Conservation (phyloP, 2,797 vertebrate species). For the Sphenodon punctatus region DNA sequence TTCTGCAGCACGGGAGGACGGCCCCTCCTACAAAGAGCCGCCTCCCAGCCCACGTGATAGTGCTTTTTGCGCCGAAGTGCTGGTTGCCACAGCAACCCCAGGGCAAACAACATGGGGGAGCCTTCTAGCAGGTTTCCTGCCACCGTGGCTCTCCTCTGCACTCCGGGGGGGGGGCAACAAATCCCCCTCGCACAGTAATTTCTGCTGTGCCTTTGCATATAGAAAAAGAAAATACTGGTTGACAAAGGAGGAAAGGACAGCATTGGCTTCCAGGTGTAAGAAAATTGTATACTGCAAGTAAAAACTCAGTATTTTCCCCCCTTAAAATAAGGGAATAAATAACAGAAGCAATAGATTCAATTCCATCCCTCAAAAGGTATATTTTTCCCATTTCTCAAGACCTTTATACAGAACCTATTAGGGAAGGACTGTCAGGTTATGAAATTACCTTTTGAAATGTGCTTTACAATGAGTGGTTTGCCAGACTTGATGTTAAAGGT, state of each 20-base stretch:
- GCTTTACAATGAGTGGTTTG: background rate
- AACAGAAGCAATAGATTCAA: background rate
- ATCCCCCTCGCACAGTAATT: no score
- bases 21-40: no score
- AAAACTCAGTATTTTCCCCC: background rate
- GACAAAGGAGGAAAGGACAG: background rate
- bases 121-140: no score
- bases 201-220: background rate
- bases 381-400: background rate
- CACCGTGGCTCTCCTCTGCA: no score
- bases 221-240: background rate
- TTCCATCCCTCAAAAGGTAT: background rate
- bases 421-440: background rate
- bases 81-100: no score
- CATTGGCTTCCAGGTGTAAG: background rate
- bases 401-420: background rate
- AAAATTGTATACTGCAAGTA: background rate
- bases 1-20: no score
- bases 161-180: no score
- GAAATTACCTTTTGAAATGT: constrained; percentile 4
- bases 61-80: no score
- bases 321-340: background rate
- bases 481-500: background rate
- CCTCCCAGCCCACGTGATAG: no score
- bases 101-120: no score